A percentile compares a stretch with the other conserved stretches of the same genome.
Evolutionary conservation across 2,888 invertebrate genomes (phyloP).

Genomic region (Calameuta pallipes): DNA sequence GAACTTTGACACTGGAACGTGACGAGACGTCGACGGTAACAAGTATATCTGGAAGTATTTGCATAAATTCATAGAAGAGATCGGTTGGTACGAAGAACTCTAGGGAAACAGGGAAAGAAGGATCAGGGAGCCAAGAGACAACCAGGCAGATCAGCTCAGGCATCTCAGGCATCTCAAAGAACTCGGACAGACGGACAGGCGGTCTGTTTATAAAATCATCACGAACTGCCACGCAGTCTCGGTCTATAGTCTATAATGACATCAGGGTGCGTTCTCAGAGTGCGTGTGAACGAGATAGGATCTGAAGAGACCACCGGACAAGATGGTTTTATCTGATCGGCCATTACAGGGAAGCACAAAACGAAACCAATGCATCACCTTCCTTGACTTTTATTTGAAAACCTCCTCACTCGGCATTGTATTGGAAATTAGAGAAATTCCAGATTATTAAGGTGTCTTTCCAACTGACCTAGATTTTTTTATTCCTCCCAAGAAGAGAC

Average conservation of each 20-base stretch:
- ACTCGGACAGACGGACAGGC: neutral
- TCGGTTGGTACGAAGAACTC: no score
- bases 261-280: slow-evolving; percentile 21
- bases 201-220: slow-evolving; percentile 7
- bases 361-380: slow-evolving; percentile 42
- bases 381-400: slow-evolving; percentile 44
- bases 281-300: slow-evolving; percentile 44
- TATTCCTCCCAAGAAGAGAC: slow-evolving; percentile 24
- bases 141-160: no score
- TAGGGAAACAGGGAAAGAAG: no score
- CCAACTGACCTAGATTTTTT: slow-evolving; percentile 25
- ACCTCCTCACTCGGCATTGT: slow-evolving; percentile 7
- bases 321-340: slow-evolving; percentile 52
- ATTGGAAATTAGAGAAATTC: slow-evolving; percentile 16
- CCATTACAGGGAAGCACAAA: slow-evolving; percentile 51
- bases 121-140: no score
- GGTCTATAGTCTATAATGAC: slow-evolving; percentile 47
- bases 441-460: slow-evolving; percentile 16
- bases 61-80: no score
- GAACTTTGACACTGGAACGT: no score
- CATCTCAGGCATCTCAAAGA: no score
- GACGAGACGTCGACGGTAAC: no score
- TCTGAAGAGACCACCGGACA: slow-evolving; percentile 43
- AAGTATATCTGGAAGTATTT: no score
- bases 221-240: neutral